Percentiles rank a stretch among this genome's conserved stretches.
Conservation (phyloP, 1,140 invertebrate species). For the Neodiprion pinetum region DNA sequence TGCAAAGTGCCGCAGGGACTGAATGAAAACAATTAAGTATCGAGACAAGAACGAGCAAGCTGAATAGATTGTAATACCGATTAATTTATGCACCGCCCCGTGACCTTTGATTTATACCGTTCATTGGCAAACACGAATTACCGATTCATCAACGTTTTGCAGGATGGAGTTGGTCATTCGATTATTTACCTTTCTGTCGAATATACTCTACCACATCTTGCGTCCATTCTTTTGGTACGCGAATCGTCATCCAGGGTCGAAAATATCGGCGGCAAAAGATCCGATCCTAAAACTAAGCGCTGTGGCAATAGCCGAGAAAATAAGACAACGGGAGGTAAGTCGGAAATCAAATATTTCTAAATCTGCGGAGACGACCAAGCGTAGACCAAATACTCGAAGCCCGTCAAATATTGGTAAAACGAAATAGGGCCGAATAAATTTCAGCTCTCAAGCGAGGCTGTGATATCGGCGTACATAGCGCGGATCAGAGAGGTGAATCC, state of each 20-base stretch:
- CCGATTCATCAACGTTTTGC: constrained; percentile 3
- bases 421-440: neutral
- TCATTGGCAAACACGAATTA: neutral
- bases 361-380: too few species aligned
- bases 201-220: constrained; percentile 22
- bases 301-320: constrained; percentile 50
- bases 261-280: constrained; percentile 44
- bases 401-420: neutral
- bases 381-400: too few species aligned
- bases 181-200: constrained; percentile 20
- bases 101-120: neutral
- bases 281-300: constrained; percentile 48
- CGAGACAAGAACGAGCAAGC: too few species aligned
- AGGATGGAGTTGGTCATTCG: constrained; percentile 33
- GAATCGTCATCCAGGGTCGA: constrained; percentile 31
- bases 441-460: constrained; percentile 68
- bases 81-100: neutral
- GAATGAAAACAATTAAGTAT: too few species aligned
- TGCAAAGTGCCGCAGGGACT: too few species aligned
- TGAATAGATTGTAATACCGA: neutral
- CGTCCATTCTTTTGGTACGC: constrained; percentile 36
- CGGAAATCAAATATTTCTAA: neutral
- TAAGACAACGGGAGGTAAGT: constrained; percentile 57
- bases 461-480: constrained; percentile 72
- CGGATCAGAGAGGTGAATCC: constrained; percentile 77